Evolutionary conservation across 2,888 invertebrate genomes (phyloP).

Genomic region (Luffia ferchaultella): DNA sequence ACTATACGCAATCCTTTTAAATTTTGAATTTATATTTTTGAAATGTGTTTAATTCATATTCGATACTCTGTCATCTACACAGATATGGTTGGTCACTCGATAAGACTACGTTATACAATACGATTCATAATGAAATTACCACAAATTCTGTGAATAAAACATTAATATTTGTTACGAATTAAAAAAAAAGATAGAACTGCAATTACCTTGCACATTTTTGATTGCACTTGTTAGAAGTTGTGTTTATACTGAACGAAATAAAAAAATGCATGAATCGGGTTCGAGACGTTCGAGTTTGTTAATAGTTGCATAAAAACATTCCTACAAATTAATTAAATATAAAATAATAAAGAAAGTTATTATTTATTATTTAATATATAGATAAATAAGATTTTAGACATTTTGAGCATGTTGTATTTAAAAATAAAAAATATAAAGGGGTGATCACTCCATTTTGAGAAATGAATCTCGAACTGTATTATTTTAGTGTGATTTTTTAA

Average conservation of each 20-base stretch:
- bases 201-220: not conserved
- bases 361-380: constrained; percentile 56
- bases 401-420: constrained; percentile 49
- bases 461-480: too few species aligned
- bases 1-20: too few species aligned
- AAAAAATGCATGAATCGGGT: constrained; percentile 24
- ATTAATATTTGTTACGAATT: not conserved
- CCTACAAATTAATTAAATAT: constrained; percentile 48
- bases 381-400: constrained; percentile 47
- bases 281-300: constrained; percentile 58
- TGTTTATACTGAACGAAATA: constrained; percentile 2
- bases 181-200: not conserved
- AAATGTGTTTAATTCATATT: too few species aligned
- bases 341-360: constrained; percentile 22
- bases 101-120: too few species aligned
- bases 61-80: too few species aligned
- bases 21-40: too few species aligned
- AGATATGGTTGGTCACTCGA: too few species aligned
- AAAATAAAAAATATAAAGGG: not conserved
- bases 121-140: too few species aligned
- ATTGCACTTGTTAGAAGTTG: not conserved
- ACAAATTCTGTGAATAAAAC: not conserved
- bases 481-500: constrained; percentile 18
- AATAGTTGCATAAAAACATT: constrained; percentile 52
- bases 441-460: not conserved